These are phyloP conservation scores for Biston stratarius DNA, from an alignment of 2,888 invertebrate genomes.

Conservation along the genomic window DNA sequence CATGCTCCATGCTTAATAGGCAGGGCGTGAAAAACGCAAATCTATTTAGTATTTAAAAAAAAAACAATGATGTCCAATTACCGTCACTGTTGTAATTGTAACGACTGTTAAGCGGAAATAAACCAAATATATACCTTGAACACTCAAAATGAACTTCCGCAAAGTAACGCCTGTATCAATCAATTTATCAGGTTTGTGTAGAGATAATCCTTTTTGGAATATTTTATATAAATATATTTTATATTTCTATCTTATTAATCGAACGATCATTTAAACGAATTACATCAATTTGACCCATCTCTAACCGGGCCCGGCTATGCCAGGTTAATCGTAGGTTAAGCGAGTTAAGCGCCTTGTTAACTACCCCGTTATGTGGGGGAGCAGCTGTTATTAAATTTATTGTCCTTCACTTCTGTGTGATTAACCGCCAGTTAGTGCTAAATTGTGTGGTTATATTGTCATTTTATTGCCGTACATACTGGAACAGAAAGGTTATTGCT, in stretches of 20 bases:
- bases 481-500: not conserved
- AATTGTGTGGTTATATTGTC: constrained; percentile 2
- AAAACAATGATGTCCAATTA: too few species aligned
- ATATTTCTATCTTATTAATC: not conserved
- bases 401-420: constrained; percentile 19
- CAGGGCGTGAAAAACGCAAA: too few species aligned
- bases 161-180: too few species aligned
- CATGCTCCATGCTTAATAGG: too few species aligned
- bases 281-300: constrained; percentile 3
- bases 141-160: too few species aligned
- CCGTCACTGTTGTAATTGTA: too few species aligned
- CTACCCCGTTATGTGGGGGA: constrained; percentile 17
- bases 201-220: too few species aligned
- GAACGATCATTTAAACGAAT: constrained; percentile 5
- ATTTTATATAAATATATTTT: too few species aligned
- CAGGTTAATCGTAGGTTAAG: constrained; percentile 21
- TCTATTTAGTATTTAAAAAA: too few species aligned
- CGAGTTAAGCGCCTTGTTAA: constrained; percentile 22
- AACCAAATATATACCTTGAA: too few species aligned
- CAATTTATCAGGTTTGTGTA: too few species aligned
- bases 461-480: constrained; percentile 3
- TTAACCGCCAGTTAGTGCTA: constrained; percentile 3
- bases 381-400: constrained; percentile 24
- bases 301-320: constrained; percentile 25
- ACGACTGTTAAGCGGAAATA: too few species aligned